Base-by-base conservation (phyloP, 2,113 vertebrate species). In the Thamnophis sirtalis region DNA sequence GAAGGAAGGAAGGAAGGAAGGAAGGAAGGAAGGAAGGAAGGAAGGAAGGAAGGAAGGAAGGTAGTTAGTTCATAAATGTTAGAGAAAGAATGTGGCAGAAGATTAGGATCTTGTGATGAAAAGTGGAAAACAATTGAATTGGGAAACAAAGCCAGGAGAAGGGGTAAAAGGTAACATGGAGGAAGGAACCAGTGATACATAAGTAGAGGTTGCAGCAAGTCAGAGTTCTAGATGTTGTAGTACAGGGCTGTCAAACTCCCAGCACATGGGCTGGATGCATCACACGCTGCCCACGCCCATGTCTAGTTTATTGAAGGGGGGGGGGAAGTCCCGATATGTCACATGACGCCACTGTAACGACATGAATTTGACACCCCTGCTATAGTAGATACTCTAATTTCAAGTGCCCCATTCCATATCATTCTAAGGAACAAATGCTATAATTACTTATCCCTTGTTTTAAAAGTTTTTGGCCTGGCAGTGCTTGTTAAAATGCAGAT, bases 401-500 rank as follows among this genome's bases (percentile, higher is more conserved):
- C 87, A 85, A n/a, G 63, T 86, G 48, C 13, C n/a, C 54, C 22
- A 3, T 56, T 89, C 49, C 3, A 43, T 84, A 53, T 17, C 80
- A 53, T 53, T 89, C 48, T 60, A n/a, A 50, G 53, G 53, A 92
- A 58, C 54, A 89, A 80, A 60, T 84, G 80, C n/a, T 50, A 22
- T 53, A 63, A 56, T 89, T 89, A 22, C 68, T 92, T 89, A 43
- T 38, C n/a, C 48, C 28, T 86, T 86, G 60, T 89, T 86, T 89
- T 63, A 63, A 86, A 49, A 63, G 26, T 53, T 88, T 89, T 89
- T 56, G 85, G 10, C 50, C 38, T 85, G 28, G 88, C 91, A 86
- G 2, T 26, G 11, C 55, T 89, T 89, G 95, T 92, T 96, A 94
- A 96, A 95, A 94, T 95, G 93, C 96, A 95, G 95, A 95, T 96